Conservation (phyloP, 2,797 vertebrate species). For the Merluccius polli region DNA sequence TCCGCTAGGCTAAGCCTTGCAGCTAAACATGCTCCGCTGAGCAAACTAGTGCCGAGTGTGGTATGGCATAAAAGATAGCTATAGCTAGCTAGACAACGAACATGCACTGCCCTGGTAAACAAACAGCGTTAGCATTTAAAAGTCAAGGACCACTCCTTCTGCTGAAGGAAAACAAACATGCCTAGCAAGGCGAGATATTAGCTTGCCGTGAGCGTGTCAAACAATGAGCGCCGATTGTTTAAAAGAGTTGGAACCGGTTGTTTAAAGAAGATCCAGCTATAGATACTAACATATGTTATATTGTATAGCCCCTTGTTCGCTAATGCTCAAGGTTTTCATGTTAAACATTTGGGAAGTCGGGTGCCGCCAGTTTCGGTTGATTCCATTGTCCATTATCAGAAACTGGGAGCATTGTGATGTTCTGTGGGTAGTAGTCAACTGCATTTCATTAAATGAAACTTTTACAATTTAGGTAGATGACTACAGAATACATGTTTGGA, state of each 20-base stretch:
- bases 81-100: constrained; percentile 3
- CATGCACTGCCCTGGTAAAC: constrained; percentile 18
- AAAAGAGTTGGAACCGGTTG: no score
- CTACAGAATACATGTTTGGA: neutral
- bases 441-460: neutral
- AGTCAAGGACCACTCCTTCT: constrained; percentile 33
- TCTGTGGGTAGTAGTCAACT: neutral
- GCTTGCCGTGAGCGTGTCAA: constrained; percentile 34
- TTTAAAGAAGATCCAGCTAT: constrained; percentile 45
- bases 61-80: constrained; percentile 15
- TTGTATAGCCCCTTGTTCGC: neutral
- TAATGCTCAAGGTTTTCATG: neutral
- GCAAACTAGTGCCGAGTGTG: neutral
- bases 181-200: constrained; percentile 9
- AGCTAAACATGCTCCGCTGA: neutral
- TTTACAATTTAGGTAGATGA: neutral
- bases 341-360: neutral
- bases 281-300: constrained; percentile 3
- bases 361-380: no score
- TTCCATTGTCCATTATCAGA: no score
- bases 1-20: neutral
- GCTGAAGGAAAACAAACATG: constrained; percentile 20
- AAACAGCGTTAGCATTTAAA: constrained; percentile 18
- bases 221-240: constrained; percentile 10
- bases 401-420: no score